These are phyloP conservation scores for Alouatta palliata DNA, from an alignment of 2,113 vertebrate species.

Conservation along the genomic window DNA sequence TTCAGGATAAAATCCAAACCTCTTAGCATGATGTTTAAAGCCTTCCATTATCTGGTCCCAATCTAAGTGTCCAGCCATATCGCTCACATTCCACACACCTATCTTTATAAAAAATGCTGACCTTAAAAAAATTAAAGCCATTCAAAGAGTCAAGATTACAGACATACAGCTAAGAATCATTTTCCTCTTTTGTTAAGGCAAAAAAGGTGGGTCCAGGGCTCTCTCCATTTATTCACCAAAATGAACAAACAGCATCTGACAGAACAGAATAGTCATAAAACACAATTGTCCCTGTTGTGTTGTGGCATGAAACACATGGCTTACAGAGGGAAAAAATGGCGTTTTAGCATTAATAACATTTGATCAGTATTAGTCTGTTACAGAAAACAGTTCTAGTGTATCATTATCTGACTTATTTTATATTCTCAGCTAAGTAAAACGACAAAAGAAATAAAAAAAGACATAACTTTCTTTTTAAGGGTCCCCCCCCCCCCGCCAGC, in stretches of 20 bases:
- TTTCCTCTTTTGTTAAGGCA: neutral
- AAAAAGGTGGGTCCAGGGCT: neutral
- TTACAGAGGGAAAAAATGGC: neutral
- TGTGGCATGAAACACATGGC: neutral
- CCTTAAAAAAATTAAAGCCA: neutral
- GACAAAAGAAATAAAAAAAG: neutral
- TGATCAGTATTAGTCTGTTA: constrained; percentile 9
- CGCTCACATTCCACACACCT: neutral
- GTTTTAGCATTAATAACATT: constrained; percentile 17
- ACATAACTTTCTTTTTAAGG: neutral
- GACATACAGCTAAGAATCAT: neutral
- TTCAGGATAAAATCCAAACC: neutral
- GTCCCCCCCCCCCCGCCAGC: neutral
- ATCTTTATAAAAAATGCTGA: neutral
- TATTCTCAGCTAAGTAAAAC: constrained; percentile 2
- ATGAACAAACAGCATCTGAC: neutral
- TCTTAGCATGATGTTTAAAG: neutral
- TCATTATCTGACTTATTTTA: neutral
- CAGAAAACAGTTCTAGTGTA: neutral
- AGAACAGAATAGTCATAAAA: neutral
- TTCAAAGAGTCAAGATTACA: constrained; percentile 3
- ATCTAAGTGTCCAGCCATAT: neutral
- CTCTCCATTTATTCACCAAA: neutral
- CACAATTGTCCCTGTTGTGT: neutral
- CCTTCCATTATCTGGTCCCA: neutral